phyloP scores from a whole-genome alignment of 37 sponge, comb jelly and placozoan species.

The Cliona cf. orientalis region DNA sequence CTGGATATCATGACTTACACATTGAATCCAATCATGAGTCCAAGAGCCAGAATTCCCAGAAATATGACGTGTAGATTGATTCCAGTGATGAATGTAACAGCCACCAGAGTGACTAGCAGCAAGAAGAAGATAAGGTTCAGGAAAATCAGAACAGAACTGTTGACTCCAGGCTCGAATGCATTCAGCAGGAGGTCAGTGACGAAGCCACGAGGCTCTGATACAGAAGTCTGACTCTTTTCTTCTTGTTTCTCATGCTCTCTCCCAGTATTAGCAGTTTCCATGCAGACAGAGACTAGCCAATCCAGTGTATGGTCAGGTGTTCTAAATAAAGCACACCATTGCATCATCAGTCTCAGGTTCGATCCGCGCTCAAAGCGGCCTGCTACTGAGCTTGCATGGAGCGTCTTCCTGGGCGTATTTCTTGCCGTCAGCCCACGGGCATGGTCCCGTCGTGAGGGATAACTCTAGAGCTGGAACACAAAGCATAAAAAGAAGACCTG shows the following conservation, averaged over 20 bases:
- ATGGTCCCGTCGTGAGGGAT: too few species aligned
- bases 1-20: too few species aligned
- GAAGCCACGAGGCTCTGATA: slow-evolving; percentile 28
- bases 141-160: slow-evolving; percentile 38
- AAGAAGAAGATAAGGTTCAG: slow-evolving; percentile 56
- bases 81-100: slow-evolving; percentile 24
- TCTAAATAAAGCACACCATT: too few species aligned
- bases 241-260: neutral
- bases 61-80: slow-evolving; percentile 48
- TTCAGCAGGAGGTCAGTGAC: slow-evolving; percentile 39
- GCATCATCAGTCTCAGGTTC: too few species aligned
- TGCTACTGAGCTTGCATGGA: too few species aligned
- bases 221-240: neutral
- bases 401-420: too few species aligned
- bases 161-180: slow-evolving; percentile 70
- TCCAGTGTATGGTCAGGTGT: too few species aligned
- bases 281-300: too few species aligned
- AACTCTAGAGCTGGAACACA: too few species aligned
- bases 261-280: neutral
- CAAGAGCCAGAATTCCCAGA: slow-evolving; percentile 28
- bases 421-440: too few species aligned
- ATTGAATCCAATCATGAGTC: slow-evolving; percentile 33
- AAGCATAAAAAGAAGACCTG: too few species aligned
- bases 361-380: too few species aligned
- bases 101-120: slow-evolving; percentile 24